These are phyloP conservation scores for Sphinx pinastri DNA, from an alignment of 2,888 invertebrate species.

Conservation along the genomic window DNA sequence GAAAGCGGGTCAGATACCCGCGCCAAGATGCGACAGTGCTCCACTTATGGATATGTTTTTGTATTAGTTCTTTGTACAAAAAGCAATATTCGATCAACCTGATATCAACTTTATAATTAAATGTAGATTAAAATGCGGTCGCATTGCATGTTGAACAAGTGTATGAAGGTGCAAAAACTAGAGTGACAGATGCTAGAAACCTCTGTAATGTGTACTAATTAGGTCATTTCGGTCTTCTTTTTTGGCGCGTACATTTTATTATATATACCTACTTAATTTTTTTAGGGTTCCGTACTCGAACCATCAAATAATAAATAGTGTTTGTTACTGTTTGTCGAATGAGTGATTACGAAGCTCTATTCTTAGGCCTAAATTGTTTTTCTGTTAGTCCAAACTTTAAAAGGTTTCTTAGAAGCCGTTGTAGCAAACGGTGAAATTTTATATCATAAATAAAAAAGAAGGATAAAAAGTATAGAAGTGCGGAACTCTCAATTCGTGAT, in stretches of 20 bases:
- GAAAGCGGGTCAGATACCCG: slow-evolving; percentile 10
- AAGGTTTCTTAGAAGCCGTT: too few relatives aligned
- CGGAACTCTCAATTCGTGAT: too few relatives aligned
- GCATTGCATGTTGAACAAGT: neutral
- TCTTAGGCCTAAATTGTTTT: too few relatives aligned
- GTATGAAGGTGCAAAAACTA: neutral
- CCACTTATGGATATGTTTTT: neutral
- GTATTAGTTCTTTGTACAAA: neutral
- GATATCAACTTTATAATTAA: neutral
- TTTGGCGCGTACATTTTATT: neutral
- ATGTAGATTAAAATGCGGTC: neutral
- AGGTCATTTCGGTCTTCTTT: neutral
- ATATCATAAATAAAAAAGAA: too few relatives aligned
- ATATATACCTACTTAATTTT: neutral
- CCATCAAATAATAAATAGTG: too few relatives aligned
- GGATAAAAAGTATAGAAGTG: too few relatives aligned
- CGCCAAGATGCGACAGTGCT: neutral
- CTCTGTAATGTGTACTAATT: neutral
- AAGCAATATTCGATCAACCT: neutral
- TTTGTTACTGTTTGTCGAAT: too few relatives aligned
- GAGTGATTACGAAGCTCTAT: too few relatives aligned
- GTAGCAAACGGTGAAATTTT: too few relatives aligned
- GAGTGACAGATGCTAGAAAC: too few relatives aligned
- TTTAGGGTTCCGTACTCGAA: neutral
- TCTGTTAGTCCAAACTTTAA: too few relatives aligned